These are phyloP conservation scores for Halichondria panicea DNA, from an alignment of 37 sponge, comb jelly and placozoan genomes.

Conservation along the genomic window DNA sequence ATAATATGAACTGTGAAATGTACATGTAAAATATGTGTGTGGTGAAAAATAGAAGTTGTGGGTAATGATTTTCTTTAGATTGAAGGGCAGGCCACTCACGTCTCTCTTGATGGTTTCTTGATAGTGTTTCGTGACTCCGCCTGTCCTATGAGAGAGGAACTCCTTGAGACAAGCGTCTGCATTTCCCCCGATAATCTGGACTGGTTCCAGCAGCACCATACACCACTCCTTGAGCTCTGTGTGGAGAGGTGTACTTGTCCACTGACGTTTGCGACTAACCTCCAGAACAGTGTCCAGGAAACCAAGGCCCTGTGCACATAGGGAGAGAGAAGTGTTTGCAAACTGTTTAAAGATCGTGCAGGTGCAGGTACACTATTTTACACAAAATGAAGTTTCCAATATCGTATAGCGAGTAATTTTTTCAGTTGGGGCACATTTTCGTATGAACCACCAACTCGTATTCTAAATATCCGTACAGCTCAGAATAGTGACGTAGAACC, in stretches of 20 bases:
- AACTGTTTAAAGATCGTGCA: too few species aligned
- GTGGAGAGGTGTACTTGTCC: constrained; percentile 24
- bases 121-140: constrained; percentile 20
- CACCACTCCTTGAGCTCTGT: constrained; percentile 43
- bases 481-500: too few species aligned
- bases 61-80: background rate
- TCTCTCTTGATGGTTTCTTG: constrained; percentile 44
- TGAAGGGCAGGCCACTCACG: background rate
- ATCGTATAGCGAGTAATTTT: too few species aligned
- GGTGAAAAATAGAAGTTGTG: background rate
- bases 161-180: constrained; percentile 53
- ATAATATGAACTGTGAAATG: background rate
- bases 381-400: too few species aligned
- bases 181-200: constrained; percentile 25
- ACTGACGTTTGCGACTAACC: constrained; percentile 14
- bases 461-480: too few species aligned
- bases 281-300: constrained; percentile 48
- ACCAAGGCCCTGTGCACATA: constrained; percentile 21
- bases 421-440: too few species aligned
- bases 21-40: background rate
- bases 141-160: constrained; percentile 19
- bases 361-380: too few species aligned
- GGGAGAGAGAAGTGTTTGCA: too few species aligned
- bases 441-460: too few species aligned
- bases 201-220: constrained; percentile 19